Percentiles rank a stretch among this genome's conserved stretches.
phyloP scores from a whole-genome alignment of 2,888 invertebrate species.

The Ophion costatus region DNA sequence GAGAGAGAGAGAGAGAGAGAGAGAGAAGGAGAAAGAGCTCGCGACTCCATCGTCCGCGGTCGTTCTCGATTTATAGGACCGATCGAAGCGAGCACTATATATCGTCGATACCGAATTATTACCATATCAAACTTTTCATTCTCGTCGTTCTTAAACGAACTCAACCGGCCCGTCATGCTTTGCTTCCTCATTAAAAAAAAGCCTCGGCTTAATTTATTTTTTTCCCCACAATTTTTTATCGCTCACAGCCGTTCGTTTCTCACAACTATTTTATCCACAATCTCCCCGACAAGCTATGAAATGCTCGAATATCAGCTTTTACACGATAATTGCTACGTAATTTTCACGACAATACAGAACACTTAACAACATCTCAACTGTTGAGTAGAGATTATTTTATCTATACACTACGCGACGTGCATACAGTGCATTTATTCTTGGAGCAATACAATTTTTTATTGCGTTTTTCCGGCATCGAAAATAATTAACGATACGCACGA shows the following conservation, averaged over 20 bases:
- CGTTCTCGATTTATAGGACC: conserved; percentile 18
- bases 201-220: neutral
- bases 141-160: neutral
- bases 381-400: neutral
- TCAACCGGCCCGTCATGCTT: neutral
- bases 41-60: neutral
- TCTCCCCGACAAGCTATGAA: neutral
- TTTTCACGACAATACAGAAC: neutral
- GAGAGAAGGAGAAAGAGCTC: neutral
- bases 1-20: neutral
- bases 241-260: too few species aligned
- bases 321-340: neutral
- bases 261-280: neutral
- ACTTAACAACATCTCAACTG: neutral
- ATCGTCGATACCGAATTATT: neutral
- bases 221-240: neutral
- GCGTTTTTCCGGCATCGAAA: neutral
- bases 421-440: neutral
- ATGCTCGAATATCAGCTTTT: too few species aligned
- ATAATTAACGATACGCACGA: neutral
- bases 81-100: conserved; percentile 10
- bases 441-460: neutral
- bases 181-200: neutral
- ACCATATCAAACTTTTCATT: neutral
- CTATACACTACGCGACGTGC: neutral